Percentiles rank a stretch among this genome's conserved stretches.
These are phyloP conservation scores for Scaptomyza caliginosa DNA, from an alignment of 2,888 invertebrate genomes.

Conservation along the genomic window DNA sequence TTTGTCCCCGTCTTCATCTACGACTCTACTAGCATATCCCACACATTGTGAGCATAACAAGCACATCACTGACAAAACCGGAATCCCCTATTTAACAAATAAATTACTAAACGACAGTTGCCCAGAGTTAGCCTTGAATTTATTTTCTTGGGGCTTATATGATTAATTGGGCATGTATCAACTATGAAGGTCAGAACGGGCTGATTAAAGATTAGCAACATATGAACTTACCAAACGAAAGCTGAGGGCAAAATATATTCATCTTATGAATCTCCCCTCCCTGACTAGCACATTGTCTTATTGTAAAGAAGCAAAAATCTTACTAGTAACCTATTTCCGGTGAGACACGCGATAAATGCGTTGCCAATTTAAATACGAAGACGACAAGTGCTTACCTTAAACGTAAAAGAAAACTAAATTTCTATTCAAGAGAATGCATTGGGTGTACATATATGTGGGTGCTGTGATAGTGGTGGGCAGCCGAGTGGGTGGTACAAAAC, in stretches of 20 bases:
- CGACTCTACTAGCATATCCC: conserved; percentile 1
- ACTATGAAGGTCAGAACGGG: not conserved
- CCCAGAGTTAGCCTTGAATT: conserved; percentile 31
- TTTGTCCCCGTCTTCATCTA: not conserved
- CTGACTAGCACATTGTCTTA: not conserved
- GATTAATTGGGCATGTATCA: conserved; percentile 4
- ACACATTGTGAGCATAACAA: conserved; percentile 5
- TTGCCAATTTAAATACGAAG: not conserved
- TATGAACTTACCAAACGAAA: too few species aligned
- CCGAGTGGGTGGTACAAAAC: conserved; percentile 55
- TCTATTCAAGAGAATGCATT: conserved; percentile 9
- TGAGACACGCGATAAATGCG: conserved; percentile 12
- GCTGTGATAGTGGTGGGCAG: not conserved
- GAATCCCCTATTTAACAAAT: conserved; percentile 39
- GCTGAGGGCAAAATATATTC: not conserved
- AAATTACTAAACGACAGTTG: conserved; percentile 40
- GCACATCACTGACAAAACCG: conserved; percentile 9
- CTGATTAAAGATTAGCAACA: not conserved
- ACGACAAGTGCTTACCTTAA: not conserved
- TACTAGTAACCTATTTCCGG: conserved; percentile 30
- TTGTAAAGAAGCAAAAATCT: too few species aligned
- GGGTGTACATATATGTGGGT: not conserved
- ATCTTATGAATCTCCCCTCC: not conserved
- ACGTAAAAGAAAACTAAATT: not conserved
- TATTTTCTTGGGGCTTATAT: conserved; percentile 7